Evolutionary conservation across 1,140 invertebrate species (phyloP), one percentile per base, ranked within the genome.

Genomic region (Halyomorpha halys): DNA sequence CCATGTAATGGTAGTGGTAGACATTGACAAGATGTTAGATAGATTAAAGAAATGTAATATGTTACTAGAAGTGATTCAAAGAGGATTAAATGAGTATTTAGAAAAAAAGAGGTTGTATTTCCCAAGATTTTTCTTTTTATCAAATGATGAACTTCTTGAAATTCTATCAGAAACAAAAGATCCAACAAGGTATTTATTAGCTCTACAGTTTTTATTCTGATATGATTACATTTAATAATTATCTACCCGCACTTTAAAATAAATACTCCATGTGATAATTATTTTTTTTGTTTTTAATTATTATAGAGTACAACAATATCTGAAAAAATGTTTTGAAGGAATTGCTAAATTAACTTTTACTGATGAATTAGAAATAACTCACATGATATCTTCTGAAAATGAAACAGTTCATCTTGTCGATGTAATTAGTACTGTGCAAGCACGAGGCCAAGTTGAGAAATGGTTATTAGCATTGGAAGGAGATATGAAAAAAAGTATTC

Each of bases 101-200:
- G 94, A 98, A 76, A 96, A 96, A 80, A 97, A 98, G 73, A 80
- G 94, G 25, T 77, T 97, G 0, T 95, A 84, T 72, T 98, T 97
- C 76, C 91, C 95, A 4, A 78, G 93, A 68, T 97, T 98, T 80
- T 98, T 97, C 82, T 98, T 98, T 76, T 76, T 98, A 18, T 97
- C 95, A 8, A 97, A 98, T 74, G 94, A 97, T 73, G 94, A 98
- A 74, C 74, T 98, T 25, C 77, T 98, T 19, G 95, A 97, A 78
- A 97, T 98, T 71, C 75, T 98, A 44, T 96, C 94, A 0, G 92
- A 97, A 77, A 97, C 94, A 0, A 97, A 97, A 77, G 93, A 97
- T 80, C 94, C 94, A 0, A 94, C 86, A 64, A 81, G 89, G 87
- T 89, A 76, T 73, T 62, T 66, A 34, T 39, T 39, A 39, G 13